Conservation (phyloP, 2,113 vertebrate species). For the Coturnix japonica region DNA sequence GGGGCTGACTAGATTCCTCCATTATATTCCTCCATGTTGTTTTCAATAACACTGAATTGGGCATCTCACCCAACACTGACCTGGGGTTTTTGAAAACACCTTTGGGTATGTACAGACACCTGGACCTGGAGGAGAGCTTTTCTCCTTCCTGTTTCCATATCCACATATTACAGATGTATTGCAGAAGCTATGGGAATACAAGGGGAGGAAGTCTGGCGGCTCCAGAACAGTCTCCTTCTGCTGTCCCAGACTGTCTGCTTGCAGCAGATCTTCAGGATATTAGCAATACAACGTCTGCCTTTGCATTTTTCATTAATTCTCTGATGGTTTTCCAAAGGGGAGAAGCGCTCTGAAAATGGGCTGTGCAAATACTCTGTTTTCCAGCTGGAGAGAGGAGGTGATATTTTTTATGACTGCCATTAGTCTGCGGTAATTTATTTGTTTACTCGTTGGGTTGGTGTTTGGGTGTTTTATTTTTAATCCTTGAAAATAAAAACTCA, state of each 20-base stretch:
- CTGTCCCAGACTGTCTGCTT: not conserved
- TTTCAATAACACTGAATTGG: not conserved
- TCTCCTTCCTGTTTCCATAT: not conserved
- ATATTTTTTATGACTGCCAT: slow-evolving; percentile 22
- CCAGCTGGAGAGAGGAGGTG: slow-evolving; percentile 40
- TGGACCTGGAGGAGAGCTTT: not conserved
- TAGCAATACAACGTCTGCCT: not conserved
- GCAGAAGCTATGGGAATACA: not conserved
- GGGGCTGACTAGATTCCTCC: not conserved
- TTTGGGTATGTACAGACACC: not conserved
- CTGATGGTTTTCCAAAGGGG: slow-evolving; percentile 5
- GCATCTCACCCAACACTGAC: not conserved
- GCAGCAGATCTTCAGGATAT: not conserved
- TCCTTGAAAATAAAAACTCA: not conserved
- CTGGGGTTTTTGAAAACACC: not conserved
- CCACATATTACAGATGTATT: not conserved
- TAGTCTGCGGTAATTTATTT: slow-evolving; percentile 38
- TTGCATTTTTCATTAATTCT: slow-evolving; percentile 13
- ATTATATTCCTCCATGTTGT: not conserved
- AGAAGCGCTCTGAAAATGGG: not conserved
- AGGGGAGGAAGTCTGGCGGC: not conserved
- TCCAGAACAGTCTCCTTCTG: not conserved
- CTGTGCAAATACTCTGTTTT: not conserved
- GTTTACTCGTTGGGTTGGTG: not conserved
- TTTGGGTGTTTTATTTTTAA: no score